Evolutionary conservation across 1,140 invertebrate genomes (phyloP).

Genomic region (Ylistrum balloti): DNA sequence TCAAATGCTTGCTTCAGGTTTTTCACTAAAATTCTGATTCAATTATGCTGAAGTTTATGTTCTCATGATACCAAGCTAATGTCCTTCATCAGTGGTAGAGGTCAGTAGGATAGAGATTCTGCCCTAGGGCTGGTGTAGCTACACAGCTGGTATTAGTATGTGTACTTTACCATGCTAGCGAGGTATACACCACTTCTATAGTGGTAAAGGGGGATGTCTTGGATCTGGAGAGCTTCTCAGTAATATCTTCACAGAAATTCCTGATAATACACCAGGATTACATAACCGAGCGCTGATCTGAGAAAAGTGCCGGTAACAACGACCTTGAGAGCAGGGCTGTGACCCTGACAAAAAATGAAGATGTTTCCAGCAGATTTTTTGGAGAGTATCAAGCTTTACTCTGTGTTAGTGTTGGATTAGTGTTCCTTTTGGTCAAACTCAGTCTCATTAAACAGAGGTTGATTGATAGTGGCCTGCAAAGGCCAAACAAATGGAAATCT

Average conservation of each 20-base stretch:
- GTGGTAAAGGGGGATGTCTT: neutral
- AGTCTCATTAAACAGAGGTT: neutral
- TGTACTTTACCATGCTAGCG: neutral
- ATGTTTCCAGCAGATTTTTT: neutral
- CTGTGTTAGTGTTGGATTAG: neutral
- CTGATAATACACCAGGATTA: constrained; percentile 1
- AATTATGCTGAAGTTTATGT: too few species aligned
- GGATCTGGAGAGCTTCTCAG: neutral
- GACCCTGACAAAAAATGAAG: constrained; percentile 26
- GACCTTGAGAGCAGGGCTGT: neutral
- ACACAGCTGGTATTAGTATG: neutral
- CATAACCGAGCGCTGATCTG: neutral
- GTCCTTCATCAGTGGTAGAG: neutral
- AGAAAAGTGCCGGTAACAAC: neutral
- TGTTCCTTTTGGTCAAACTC: neutral
- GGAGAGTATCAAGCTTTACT: neutral
- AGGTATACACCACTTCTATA: neutral
- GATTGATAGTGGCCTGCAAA: too few species aligned
- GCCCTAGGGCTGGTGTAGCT: neutral
- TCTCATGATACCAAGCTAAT: too few species aligned
- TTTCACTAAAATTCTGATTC: too few species aligned
- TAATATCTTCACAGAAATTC: constrained; percentile 19
- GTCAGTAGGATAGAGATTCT: neutral
- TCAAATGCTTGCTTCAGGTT: too few species aligned
- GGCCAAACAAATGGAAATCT: neutral